Base-by-base conservation (phyloP, 2,797 vertebrate genomes). In the Notolepis coatsorum region DNA sequence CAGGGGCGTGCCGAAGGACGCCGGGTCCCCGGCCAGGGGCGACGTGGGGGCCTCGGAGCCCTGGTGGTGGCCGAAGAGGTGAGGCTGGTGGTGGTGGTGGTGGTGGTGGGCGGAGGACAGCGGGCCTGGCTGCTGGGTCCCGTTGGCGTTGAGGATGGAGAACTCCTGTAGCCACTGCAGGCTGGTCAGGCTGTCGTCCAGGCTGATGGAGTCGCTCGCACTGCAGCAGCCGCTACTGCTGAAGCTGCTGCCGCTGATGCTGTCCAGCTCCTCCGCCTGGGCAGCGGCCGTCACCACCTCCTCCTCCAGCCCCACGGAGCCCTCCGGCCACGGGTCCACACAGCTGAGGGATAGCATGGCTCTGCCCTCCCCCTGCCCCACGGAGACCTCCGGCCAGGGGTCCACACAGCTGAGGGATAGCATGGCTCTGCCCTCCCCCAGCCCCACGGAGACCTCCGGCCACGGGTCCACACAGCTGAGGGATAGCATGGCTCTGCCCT, bases 151-250 rank as follows among this genome's bases (percentile, higher is more conserved):
- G 60, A 93, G 85, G 55, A 98, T 96, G 33, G 96, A 97, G 89
- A 98, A 99, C 68, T 97, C 96, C 86, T 96, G 95, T 59, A 99
- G 94, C 97, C 97, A 99, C 86, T 96, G 95, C 52, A 99, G 95
- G 84, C 95, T 99, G 76, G 96, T 97, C 77, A 98, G 91, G 84
- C 97, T 99, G 93, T 99, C 97, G 1, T 98, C 97, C 90, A 96
- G 88, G 73, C 71, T 87, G 13, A 92, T 65, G 0, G 88, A 82
- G 41, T 84, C 82, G 41, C 76, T 84, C 59, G 71, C 55, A 78
- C 68, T 15, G 55, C 71, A 46, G 75, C 28, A 17, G 69, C 52
- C 47, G 37, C 7, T 57, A 24, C 0, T 46, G 62, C 7, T 33
- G 68, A 37, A 33, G 48, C 7, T 20, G 51, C 4, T 30, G 27